Base-by-base conservation (phyloP, 2,888 invertebrate genomes). In the Balanococcus diminutus region DNA sequence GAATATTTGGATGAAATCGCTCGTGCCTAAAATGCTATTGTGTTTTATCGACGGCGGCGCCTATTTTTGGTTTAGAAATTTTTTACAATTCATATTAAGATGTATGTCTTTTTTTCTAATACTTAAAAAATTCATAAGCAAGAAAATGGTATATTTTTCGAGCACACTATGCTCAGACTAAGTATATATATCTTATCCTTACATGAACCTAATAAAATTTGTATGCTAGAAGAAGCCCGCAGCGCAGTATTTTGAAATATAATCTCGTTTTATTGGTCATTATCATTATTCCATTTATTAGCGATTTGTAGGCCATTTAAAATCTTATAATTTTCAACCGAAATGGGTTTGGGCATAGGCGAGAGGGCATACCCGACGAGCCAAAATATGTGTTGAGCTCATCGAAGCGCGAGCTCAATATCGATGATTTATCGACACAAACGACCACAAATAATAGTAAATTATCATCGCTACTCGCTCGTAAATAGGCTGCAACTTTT, bases 241-340 rank as follows among this genome's bases (percentile, higher is more conserved):
- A n/a, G n/a, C 31, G 16, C 11, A 8, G 28, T 72, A 72, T 16
- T 72, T 32, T 16, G 16, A 72, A 72, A 32, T 16, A 72, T 72
- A n/a, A 32, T 14, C 16, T 72, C 28, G 25, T 72, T 72, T 72
- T 31, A 32, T 72, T 14, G 32, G 32, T 72, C 32, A 32, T 72
- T 32, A 32, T 11, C 31, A 28, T 72, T 32, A 72, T 72, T 72
- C n/a, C n/a, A 72, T 72, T 72, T 32, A 72, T 72, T 72, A 32
- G 28, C 72, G n/a, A 72, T 72, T 72, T 32, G 72, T 67, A 67
- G 72, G 72, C 72, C 72, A 67, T 67, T 31, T 16, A 31, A 72
- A 32, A 72, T 32, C 72, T 31, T 72, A 72, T 72, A 72, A 72
- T 72, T 72, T 32, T 72, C 72, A 16, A 72, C n/a, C 14, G n/a